A percentile compares a stretch with the other conserved stretches of the same genome.
Evolutionary conservation across 2,113 vertebrate species (phyloP).

Genomic region (Phaethornis superciliosus): DNA sequence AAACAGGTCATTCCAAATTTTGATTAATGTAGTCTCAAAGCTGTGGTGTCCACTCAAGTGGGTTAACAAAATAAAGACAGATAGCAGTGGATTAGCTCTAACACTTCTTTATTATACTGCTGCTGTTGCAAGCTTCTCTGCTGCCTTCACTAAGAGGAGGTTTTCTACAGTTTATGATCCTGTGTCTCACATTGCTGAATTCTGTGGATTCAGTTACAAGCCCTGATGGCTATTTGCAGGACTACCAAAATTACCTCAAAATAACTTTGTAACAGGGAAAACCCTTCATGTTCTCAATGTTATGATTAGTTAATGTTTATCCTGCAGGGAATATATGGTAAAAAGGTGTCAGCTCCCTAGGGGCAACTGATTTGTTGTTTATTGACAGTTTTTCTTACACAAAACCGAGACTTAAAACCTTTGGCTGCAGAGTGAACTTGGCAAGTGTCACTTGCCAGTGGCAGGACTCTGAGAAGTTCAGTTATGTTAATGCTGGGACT

Average conservation of each 20-base stretch:
- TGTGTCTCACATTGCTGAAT: neutral
- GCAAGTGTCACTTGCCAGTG: neutral
- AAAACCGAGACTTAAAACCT: neutral
- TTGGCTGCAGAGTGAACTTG: neutral
- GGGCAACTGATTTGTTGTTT: neutral
- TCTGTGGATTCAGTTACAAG: neutral
- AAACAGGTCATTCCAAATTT: slow-evolving; percentile 58
- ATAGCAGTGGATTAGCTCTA: slow-evolving; percentile 43
- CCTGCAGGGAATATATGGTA: neutral
- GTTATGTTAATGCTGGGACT: too few species aligned
- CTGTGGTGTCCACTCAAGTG: slow-evolving; percentile 28
- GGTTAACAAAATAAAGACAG: slow-evolving; percentile 57
- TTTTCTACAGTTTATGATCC: slow-evolving; percentile 43
- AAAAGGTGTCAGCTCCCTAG: neutral
- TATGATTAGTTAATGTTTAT: neutral
- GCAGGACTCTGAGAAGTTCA: neutral
- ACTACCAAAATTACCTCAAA: slow-evolving; percentile 2
- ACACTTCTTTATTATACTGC: slow-evolving; percentile 22
- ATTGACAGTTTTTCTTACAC: neutral
- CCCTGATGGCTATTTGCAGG: neutral
- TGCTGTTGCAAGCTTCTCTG: neutral
- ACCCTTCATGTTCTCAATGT: neutral
- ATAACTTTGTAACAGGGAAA: slow-evolving; percentile 21
- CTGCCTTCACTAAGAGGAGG: neutral
- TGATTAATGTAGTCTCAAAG: slow-evolving; percentile 61